These are phyloP conservation scores for Triops longicaudatus DNA, from an alignment of 1,140 invertebrate genomes.

Conservation along the genomic window DNA sequence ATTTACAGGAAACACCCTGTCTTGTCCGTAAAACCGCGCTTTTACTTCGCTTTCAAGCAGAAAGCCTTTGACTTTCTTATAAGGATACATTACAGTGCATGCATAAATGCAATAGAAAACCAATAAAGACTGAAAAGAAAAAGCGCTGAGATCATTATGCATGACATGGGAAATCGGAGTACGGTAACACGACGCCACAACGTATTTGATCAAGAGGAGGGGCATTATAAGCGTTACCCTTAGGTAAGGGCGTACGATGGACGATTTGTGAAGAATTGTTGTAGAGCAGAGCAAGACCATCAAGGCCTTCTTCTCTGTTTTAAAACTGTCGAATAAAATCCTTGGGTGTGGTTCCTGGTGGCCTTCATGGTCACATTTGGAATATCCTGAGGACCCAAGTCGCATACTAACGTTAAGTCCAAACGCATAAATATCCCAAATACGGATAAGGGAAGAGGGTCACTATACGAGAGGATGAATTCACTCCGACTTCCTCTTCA, in stretches of 20 bases:
- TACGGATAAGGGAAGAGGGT: not conserved
- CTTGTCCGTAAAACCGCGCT: no score
- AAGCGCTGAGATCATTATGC: not conserved
- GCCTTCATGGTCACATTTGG: not conserved
- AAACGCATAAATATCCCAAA: not conserved
- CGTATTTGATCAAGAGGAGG: not conserved
- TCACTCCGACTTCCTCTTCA: not conserved
- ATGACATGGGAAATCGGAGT: not conserved
- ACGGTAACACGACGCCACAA: not conserved
- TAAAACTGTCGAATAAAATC: not conserved
- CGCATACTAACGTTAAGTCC: not conserved
- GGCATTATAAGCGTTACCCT: not conserved
- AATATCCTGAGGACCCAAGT: not conserved
- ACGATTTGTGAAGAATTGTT: not conserved
- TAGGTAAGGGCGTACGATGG: not conserved
- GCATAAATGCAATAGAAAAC: no score
- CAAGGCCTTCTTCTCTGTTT: not conserved
- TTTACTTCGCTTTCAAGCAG: no score
- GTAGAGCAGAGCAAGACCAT: not conserved
- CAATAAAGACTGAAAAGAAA: no score
- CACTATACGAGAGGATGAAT: not conserved
- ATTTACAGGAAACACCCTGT: no score
- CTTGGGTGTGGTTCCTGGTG: conserved; percentile 8
- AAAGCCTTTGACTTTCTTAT: no score
- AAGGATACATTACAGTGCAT: no score